phyloP scores from a whole-genome alignment of 2,888 invertebrate genomes.

The Bhutanitis thaidina region DNA sequence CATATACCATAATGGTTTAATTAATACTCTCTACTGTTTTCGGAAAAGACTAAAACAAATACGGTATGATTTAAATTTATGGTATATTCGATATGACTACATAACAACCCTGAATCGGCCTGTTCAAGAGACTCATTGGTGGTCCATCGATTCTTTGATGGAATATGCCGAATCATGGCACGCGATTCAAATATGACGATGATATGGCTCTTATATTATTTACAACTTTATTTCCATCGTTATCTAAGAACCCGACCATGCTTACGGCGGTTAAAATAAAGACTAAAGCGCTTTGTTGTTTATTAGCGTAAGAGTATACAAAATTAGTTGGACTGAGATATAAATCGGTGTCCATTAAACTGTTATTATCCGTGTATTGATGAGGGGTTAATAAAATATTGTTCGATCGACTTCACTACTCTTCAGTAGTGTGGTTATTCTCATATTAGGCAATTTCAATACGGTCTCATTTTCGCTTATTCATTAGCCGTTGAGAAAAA shows the following conservation, averaged over 20 bases:
- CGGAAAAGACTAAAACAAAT: no score
- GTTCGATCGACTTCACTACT: slow-evolving; percentile 40
- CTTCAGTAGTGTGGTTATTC: slow-evolving; percentile 48
- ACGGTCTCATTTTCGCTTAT: slow-evolving; percentile 8
- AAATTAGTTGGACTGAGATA: slow-evolving; percentile 34
- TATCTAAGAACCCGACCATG: slow-evolving; percentile 17
- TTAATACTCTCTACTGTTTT: no score
- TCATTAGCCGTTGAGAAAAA: not conserved
- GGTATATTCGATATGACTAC: no score
- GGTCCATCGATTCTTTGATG: slow-evolving; percentile 70
- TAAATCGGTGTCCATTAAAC: slow-evolving; percentile 74
- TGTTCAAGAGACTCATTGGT: slow-evolving; percentile 63
- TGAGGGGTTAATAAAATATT: slow-evolving; percentile 73
- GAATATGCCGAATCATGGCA: slow-evolving; percentile 75
- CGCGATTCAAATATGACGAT: slow-evolving; percentile 75
- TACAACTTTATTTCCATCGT: slow-evolving; percentile 27
- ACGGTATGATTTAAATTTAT: no score
- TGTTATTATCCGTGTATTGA: slow-evolving; percentile 70
- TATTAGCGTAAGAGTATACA: not conserved
- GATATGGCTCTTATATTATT: slow-evolving; percentile 66
- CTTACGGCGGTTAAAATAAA: slow-evolving; percentile 12
- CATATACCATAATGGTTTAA: no score
- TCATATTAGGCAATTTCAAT: slow-evolving; percentile 32
- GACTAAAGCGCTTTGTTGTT: slow-evolving; percentile 14
- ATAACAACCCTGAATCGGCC: slow-evolving; percentile 33